These are phyloP conservation scores for Drosophila ochracea DNA, from an alignment of 2,888 invertebrate species.

Conservation along the genomic window DNA sequence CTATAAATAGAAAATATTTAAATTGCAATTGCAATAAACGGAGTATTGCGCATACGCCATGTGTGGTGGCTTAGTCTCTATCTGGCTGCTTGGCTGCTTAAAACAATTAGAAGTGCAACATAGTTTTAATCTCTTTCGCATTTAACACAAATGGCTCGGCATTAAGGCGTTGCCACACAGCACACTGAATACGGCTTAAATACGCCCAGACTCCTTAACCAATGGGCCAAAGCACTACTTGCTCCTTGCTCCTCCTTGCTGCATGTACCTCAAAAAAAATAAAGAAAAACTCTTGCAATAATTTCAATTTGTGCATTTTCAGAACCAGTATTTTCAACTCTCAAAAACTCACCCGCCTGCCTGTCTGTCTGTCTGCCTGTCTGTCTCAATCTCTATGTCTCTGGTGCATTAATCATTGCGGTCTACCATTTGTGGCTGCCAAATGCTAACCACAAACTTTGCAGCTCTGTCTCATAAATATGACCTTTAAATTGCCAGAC, in stretches of 20 bases:
- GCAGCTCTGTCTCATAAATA: neutral
- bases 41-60: conserved; percentile 67
- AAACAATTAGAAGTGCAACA: conserved; percentile 81
- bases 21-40: conserved; percentile 63
- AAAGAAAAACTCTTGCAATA: conserved; percentile 54
- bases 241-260: conserved; percentile 1
- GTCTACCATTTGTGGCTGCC: conserved; percentile 9
- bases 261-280: conserved; percentile 18
- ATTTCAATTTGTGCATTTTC: conserved; percentile 76
- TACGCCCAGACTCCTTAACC: neutral
- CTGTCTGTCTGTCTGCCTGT: neutral
- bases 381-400: neutral
- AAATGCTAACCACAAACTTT: neutral
- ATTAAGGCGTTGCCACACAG: conserved; percentile 70
- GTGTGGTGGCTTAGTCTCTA: conserved; percentile 55
- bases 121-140: conserved; percentile 81
- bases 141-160: conserved; percentile 82
- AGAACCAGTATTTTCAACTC: conserved; percentile 32
- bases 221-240: neutral
- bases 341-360: neutral
- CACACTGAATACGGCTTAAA: conserved; percentile 42
- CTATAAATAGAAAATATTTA: conserved; percentile 78
- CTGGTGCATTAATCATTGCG: conserved; percentile 13
- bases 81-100: conserved; percentile 63
- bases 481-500: neutral